Evolutionary conservation across 2,113 vertebrate species (phyloP), one percentile per base, ranked within the genome.

Genomic region (Oryzias melastigma): DNA sequence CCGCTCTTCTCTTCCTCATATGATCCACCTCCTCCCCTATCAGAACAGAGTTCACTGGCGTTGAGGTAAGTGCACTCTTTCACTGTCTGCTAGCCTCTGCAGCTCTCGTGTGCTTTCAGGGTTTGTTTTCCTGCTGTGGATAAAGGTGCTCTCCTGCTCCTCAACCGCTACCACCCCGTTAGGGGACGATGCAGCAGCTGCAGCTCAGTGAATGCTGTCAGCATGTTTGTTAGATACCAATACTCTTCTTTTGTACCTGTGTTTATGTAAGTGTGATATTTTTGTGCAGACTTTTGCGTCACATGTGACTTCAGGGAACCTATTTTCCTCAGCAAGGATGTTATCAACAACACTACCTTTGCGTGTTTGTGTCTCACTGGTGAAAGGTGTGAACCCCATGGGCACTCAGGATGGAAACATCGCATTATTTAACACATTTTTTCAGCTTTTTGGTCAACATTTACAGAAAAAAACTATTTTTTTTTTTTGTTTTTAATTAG

Each of bases 41-140:
- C 73, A 65, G 66, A 78, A 49, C 19, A 46, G 65, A 80, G 63
- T 75, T 76, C 82, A 81, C 57, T 81, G 76, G 78, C 66, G 62
- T 19, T 63, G 87, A 89, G 87, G 86, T 88, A 86, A 83, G 87
- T 75, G 44, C 74, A 74, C 58, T 57, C 48, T 62, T 64, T 49
- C 6, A 19, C 25, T 16, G 1, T 20, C 53, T 56, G 24, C 18
- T 55, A 7, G n/a, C 51, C 35, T 10, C 7, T 35, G 10, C 35
- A 35, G 35, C 35, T 35, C 10, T 35, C 8, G 35, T 35, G 35
- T 35, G 55, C 0, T 68, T 73, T 62, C 18, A 41, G 54, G 25
- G 18, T 62, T 19, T 4, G 12, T 64, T 64, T 68, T 73, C 62
- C 51, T 25, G 54, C 60, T 35, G 13, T 24, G 41, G 48, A 58